A percentile compares a stretch with the other conserved stretches of the same genome.
Evolutionary conservation across 2,888 invertebrate genomes (phyloP).

Genomic region (Lasioglossum morio): DNA sequence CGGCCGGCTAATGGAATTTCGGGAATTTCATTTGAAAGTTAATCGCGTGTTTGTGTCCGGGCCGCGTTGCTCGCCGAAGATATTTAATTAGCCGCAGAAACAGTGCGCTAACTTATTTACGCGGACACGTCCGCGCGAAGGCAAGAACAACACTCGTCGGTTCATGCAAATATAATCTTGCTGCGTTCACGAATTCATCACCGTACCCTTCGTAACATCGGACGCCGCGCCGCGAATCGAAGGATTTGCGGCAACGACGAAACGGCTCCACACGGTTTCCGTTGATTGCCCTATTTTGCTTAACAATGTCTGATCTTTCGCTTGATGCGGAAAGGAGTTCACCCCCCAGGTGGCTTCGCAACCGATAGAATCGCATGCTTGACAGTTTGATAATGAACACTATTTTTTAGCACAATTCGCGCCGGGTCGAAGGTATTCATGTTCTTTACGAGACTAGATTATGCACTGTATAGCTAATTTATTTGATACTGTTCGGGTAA

Average conservation of each 20-base stretch:
- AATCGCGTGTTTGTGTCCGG: constrained; percentile 35
- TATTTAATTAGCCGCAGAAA: constrained; percentile 53
- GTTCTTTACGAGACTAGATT: no score
- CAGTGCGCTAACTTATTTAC: constrained; percentile 49
- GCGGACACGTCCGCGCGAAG: neutral
- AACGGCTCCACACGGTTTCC: neutral
- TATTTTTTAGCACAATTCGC: neutral
- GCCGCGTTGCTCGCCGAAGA: constrained; percentile 5
- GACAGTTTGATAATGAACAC: neutral
- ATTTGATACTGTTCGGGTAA: no score
- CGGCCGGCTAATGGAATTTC: constrained; percentile 46
- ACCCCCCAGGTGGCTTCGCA: neutral
- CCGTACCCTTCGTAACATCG: neutral
- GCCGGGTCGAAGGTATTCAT: no score
- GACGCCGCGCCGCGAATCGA: neutral
- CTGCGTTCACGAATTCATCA: constrained; percentile 27
- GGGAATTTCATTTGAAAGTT: constrained; percentile 43
- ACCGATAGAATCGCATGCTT: neutral
- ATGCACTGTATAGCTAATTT: no score
- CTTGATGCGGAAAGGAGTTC: neutral
- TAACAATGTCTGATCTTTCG: neutral
- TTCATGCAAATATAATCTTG: constrained; percentile 38
- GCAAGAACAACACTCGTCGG: constrained; percentile 30
- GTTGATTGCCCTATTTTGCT: neutral
- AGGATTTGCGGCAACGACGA: neutral